Base-by-base conservation (phyloP, 2,113 vertebrate genomes). In the Otus sunia region DNA sequence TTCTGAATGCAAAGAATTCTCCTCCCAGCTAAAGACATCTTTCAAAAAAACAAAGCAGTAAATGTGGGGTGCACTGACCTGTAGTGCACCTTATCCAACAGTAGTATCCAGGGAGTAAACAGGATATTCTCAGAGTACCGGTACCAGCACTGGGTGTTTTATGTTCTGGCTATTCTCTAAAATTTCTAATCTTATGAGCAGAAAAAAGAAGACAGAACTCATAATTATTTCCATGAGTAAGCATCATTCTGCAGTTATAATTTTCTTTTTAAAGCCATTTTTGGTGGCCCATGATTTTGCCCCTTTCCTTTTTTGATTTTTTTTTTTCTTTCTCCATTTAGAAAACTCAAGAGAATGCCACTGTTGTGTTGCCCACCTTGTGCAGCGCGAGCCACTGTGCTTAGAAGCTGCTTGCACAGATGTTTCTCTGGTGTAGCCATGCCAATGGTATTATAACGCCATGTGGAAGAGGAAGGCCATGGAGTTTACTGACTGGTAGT, bases 81-180 rank as follows among this genome's bases (percentile, higher is more conserved):
- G 32, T 27, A n/a, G 29, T 10, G 11, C 0, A 1, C n/a, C 75
- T 77, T 32, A 64, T 39, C 1, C 1, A 32, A 26, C 0, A 0
- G 34, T 11, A 32, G 22, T 21, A 69, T 59, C 23, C 27, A 55
- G 25, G 18, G 55, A 52, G 15, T 41, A 59, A 78, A 64, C 23
- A 64, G 34, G 26, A 66, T 37, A 23, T 72, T 75, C 30, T 22
- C 30, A 50, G 56, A 60, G 50, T 75, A 3, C 23, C 10, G 22
- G 49, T 36, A 39, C 10, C 9, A 53, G 41, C 22, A 10, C 13
- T 68, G 27, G 15, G 10, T 69, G 23, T 22, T 37, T 59, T 49
- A n/a, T 13, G 7, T 53, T 85, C 45, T 67, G 25, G 13, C 27
- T 62, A 2, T 39, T 86, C 41, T 81, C 36, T 62, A 34, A 82